A percentile compares a stretch with the other conserved stretches of the same genome.
These are phyloP conservation scores for Micropoecilia bifurca DNA, from an alignment of 2,797 vertebrate genomes.

Conservation along the genomic window DNA sequence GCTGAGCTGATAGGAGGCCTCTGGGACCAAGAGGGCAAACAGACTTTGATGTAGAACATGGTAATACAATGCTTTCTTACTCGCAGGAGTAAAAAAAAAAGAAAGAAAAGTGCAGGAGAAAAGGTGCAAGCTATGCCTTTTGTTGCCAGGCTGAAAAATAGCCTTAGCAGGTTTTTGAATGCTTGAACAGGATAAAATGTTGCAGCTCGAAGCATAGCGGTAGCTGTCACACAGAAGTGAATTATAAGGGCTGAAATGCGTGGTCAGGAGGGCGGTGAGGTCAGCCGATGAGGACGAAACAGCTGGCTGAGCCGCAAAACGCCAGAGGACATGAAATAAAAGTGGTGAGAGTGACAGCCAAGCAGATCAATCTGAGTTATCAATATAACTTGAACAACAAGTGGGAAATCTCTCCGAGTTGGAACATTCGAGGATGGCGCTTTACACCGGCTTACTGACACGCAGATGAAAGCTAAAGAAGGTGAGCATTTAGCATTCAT, in stretches of 20 bases:
- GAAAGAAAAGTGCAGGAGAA: not conserved
- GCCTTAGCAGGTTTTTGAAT: constrained; percentile 16
- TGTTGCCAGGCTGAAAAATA: constrained; percentile 8
- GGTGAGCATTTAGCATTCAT: constrained; percentile 47
- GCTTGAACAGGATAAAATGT: constrained; percentile 7
- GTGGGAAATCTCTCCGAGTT: constrained; percentile 22
- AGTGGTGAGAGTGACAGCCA: not conserved
- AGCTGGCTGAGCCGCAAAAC: constrained; percentile 20
- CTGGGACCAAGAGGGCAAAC: constrained; percentile 36
- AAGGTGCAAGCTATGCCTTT: constrained; percentile 13
- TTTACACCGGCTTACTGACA: not conserved
- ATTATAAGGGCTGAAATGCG: constrained; percentile 17
- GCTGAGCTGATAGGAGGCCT: constrained; percentile 33
- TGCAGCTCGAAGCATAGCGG: constrained; percentile 27
- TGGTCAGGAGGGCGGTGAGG: constrained; percentile 16
- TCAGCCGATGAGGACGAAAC: constrained; percentile 18
- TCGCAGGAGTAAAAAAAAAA: not conserved
- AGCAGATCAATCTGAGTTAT: constrained; percentile 33
- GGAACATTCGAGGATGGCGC: constrained; percentile 27
- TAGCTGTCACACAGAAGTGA: constrained; percentile 18
- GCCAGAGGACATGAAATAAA: constrained; percentile 25
- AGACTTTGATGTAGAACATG: constrained; percentile 51
- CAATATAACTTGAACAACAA: constrained; percentile 19
- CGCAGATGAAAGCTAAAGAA: constrained; percentile 24
- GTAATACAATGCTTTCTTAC: constrained; percentile 8